Percentiles rank a stretch among this genome's conserved stretches.
phyloP scores from a whole-genome alignment of 2,113 vertebrate species.

The Probosciger aterrimus region DNA sequence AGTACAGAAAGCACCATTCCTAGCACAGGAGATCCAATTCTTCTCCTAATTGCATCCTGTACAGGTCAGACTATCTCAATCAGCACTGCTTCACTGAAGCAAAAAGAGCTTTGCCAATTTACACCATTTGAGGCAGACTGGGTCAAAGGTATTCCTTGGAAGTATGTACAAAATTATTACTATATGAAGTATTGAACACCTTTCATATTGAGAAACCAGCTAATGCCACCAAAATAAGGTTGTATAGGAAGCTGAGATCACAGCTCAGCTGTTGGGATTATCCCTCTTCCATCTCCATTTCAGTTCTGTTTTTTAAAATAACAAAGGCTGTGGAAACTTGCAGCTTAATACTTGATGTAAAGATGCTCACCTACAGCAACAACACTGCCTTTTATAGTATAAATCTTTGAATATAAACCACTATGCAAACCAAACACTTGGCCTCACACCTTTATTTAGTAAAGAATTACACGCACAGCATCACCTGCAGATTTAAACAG shows the following conservation, averaged over 20 bases:
- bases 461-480: neutral
- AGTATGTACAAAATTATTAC: neutral
- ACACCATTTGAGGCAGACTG: neutral
- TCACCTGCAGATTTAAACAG: neutral
- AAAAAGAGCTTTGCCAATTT: neutral
- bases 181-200: neutral
- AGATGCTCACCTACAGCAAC: neutral
- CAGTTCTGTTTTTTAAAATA: neutral
- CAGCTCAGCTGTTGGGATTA: neutral
- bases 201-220: neutral
- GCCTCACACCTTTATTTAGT: neutral
- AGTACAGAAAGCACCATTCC: neutral
- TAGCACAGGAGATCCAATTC: neutral
- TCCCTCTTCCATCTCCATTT: neutral
- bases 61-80: neutral
- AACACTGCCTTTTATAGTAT: neutral
- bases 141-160: neutral
- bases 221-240: neutral
- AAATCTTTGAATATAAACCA: neutral
- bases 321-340: neutral
- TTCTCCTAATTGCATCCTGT: neutral
- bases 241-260: neutral
- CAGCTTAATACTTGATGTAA: neutral
- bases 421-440: neutral
- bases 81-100: neutral